Percentiles rank a stretch among this genome's conserved stretches.
Evolutionary conservation across 2,888 invertebrate genomes (phyloP).

Genomic region (Tetheella fluctuosa): DNA sequence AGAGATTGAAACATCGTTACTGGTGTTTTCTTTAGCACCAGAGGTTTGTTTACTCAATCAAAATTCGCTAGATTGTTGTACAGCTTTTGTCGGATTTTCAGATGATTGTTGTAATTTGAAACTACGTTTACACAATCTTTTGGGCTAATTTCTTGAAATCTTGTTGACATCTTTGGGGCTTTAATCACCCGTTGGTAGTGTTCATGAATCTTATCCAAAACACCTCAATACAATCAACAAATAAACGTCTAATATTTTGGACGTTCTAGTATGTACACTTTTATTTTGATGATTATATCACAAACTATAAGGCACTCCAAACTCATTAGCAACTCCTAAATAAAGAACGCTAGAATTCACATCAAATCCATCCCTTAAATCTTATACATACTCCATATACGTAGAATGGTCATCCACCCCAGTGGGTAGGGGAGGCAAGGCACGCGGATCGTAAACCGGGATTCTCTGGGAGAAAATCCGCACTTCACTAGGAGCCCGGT

Average conservation of each 20-base stretch:
- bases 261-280: no score
- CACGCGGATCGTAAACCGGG: slow-evolving; percentile 74
- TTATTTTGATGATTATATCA: neutral
- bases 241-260: no score
- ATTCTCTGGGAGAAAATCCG: slow-evolving; percentile 75
- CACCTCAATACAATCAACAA: no score
- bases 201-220: no score
- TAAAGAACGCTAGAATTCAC: slow-evolving; percentile 8
- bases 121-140: neutral
- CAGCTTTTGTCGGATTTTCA: slow-evolving; percentile 32
- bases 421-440: slow-evolving; percentile 43
- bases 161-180: no score
- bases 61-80: slow-evolving; percentile 50
- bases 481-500: slow-evolving; percentile 74
- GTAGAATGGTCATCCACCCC: slow-evolving; percentile 57
- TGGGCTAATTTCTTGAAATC: no score
- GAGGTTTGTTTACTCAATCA: slow-evolving; percentile 66
- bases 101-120: slow-evolving; percentile 14
- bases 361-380: slow-evolving; percentile 38
- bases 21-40: slow-evolving; percentile 50
- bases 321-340: slow-evolving; percentile 3
- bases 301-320: neutral
- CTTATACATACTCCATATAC: slow-evolving; percentile 38
- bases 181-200: no score
- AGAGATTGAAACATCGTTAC: slow-evolving; percentile 65